Evolutionary conservation across 2,888 invertebrate genomes (phyloP).

Genomic region (Diarsia mendica): DNA sequence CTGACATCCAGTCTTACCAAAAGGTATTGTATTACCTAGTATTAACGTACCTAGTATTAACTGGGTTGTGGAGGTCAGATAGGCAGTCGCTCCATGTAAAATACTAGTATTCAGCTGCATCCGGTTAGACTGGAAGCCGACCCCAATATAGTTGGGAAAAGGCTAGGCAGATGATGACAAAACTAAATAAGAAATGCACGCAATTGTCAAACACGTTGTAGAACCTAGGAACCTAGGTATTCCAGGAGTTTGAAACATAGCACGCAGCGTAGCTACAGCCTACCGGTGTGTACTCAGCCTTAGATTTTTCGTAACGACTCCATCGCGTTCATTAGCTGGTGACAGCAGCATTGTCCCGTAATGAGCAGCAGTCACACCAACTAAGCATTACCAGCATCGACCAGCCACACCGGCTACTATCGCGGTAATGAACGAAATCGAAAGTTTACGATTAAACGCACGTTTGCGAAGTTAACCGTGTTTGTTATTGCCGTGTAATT

Average conservation of each 20-base stretch:
- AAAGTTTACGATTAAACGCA: conserved; percentile 69
- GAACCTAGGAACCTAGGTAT: no score
- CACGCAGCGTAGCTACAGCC: not conserved
- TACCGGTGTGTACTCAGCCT: not conserved
- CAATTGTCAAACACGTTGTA: no score
- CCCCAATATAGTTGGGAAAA: no score
- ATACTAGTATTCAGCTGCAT: no score
- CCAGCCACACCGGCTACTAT: conserved; percentile 51
- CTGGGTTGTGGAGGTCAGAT: no score
- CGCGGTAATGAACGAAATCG: conserved; percentile 75
- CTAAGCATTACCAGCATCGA: conserved; percentile 70
- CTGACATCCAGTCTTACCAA: no score
- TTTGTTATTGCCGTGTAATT: conserved; percentile 57
- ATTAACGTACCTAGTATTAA: no score
- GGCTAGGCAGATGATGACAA: no score
- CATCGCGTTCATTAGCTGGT: conserved; percentile 50
- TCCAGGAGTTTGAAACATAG: not conserved
- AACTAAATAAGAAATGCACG: no score
- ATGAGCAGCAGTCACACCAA: conserved; percentile 79
- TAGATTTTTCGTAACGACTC: conserved; percentile 50
- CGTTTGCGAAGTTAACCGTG: conserved; percentile 51
- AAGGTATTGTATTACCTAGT: no score
- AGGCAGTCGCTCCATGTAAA: no score
- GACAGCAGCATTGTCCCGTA: conserved; percentile 65
- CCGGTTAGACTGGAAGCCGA: no score